These are phyloP conservation scores for Grammomys dolichurus DNA, from an alignment of 2,113 vertebrate genomes.

Conservation along the genomic window DNA sequence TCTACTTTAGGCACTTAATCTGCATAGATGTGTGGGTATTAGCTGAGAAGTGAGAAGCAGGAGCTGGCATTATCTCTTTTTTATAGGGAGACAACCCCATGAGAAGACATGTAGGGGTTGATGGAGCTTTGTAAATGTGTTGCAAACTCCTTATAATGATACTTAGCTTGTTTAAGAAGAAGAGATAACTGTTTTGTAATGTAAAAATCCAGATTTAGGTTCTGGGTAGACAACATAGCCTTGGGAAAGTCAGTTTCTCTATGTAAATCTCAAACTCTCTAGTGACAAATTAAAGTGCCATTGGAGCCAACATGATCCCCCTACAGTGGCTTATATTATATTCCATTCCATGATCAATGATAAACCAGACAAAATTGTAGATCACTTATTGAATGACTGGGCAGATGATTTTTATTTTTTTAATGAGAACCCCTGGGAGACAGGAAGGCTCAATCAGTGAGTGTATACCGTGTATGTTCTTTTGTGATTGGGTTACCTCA, in stretches of 20 bases:
- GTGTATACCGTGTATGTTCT: too few species aligned
- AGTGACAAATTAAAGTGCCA: not conserved
- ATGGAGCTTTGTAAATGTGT: not conserved
- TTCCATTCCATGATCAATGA: not conserved
- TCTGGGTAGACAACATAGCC: not conserved
- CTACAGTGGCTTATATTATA: not conserved
- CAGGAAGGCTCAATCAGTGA: not conserved
- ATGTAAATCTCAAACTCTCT: not conserved
- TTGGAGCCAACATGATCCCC: not conserved
- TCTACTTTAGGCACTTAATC: not conserved
- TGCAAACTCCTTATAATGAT: not conserved
- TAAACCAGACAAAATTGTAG: not conserved
- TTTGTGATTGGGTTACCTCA: too few species aligned
- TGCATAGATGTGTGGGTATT: not conserved
- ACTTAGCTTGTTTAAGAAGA: not conserved
- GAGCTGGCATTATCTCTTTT: not conserved
- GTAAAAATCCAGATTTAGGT: not conserved
- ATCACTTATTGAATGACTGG: not conserved
- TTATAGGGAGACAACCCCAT: not conserved
- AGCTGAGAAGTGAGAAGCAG: not conserved
- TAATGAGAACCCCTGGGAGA: not conserved
- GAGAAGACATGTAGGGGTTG: rapidly evolving
- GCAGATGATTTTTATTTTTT: not conserved
- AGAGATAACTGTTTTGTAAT: not conserved
- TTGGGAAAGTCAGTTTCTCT: not conserved